A percentile compares a stretch with the other conserved stretches of the same genome.
Conservation (phyloP, 2,888 invertebrate genomes). For the Anthrax anthrax region DNA sequence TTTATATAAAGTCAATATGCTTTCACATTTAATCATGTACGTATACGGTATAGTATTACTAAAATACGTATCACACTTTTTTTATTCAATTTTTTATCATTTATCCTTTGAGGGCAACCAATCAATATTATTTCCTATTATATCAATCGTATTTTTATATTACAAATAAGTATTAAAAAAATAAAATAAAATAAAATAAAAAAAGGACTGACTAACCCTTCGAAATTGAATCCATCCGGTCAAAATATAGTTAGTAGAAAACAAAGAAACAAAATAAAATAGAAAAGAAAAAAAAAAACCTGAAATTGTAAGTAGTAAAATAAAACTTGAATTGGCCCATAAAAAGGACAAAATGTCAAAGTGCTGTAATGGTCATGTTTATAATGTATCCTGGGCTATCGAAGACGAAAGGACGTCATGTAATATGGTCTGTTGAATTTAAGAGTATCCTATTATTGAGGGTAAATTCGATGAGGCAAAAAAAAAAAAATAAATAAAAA, state of each 20-base stretch:
- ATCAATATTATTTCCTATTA: constrained; percentile 11
- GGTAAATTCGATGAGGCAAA: constrained; percentile 5
- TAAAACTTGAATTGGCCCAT: constrained; percentile 4
- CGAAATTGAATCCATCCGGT: constrained; percentile 10
- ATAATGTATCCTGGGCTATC: constrained; percentile 8
- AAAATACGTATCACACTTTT: no score
- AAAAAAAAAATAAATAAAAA: background rate
- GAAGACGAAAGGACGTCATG: constrained; percentile 6
- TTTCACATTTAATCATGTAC: no score
- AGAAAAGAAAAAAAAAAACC: background rate
- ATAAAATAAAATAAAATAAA: no score
- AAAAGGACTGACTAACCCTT: constrained; percentile 7
- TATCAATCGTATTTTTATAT: no score
- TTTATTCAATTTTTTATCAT: background rate
- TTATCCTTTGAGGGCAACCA: constrained; percentile 10
- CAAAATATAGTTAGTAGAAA: background rate
- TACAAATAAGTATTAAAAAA: no score
- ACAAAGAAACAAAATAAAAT: background rate
- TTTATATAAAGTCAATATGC: no score
- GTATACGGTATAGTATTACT: no score
- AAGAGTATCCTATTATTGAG: constrained; percentile 1
- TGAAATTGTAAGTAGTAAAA: background rate
- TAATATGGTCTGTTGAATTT: constrained; percentile 7
- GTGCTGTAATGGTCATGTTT: constrained; percentile 17
- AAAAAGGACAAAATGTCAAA: constrained; percentile 5